A percentile compares a stretch with the other conserved stretches of the same genome.
These are phyloP conservation scores for Lepisosteus osseus DNA, from an alignment of 2,113 vertebrate species.

Conservation along the genomic window DNA sequence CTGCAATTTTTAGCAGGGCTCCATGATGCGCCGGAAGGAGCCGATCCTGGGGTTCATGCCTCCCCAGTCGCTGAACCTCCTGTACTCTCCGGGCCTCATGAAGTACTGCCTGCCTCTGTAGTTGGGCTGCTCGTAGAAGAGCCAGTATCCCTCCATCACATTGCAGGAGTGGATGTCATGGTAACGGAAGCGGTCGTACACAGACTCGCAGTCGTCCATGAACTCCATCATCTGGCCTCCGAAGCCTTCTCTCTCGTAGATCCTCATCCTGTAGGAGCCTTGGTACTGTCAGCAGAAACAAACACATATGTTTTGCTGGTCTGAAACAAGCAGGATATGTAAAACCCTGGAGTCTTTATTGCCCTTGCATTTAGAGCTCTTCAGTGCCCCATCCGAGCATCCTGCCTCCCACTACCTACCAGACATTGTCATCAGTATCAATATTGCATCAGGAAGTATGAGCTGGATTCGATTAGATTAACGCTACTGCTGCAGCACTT, in stretches of 20 bases:
- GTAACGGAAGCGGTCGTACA: constrained; percentile 27
- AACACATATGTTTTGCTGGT: too few relatives aligned
- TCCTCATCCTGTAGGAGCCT: constrained; percentile 28
- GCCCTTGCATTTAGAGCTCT: too few relatives aligned
- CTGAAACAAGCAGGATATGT: too few relatives aligned
- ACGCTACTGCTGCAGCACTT: too few relatives aligned
- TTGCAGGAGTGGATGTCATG: constrained; percentile 35
- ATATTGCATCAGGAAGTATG: too few relatives aligned
- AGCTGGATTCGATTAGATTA: too few relatives aligned
- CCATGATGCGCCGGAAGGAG: constrained; percentile 10
- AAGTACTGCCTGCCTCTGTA: constrained; percentile 26
- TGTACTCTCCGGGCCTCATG: constrained; percentile 19
- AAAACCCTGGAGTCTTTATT: too few relatives aligned
- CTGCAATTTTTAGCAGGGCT: background rate
- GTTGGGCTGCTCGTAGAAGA: constrained; percentile 30
- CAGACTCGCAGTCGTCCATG: constrained; percentile 29
- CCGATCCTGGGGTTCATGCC: background rate
- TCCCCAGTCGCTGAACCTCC: constrained; percentile 14
- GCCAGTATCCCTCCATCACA: constrained; percentile 37
- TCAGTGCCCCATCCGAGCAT: too few relatives aligned
- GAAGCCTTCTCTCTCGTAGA: constrained; percentile 36
- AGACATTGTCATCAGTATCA: too few relatives aligned
- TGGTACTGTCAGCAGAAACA: constrained; percentile 16
- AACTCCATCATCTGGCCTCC: constrained; percentile 36
- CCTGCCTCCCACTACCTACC: too few relatives aligned